Evolutionary conservation across 1,140 invertebrate genomes (phyloP), one percentile per base, ranked within the genome.

Genomic region (Centruroides sculpturatus): DNA sequence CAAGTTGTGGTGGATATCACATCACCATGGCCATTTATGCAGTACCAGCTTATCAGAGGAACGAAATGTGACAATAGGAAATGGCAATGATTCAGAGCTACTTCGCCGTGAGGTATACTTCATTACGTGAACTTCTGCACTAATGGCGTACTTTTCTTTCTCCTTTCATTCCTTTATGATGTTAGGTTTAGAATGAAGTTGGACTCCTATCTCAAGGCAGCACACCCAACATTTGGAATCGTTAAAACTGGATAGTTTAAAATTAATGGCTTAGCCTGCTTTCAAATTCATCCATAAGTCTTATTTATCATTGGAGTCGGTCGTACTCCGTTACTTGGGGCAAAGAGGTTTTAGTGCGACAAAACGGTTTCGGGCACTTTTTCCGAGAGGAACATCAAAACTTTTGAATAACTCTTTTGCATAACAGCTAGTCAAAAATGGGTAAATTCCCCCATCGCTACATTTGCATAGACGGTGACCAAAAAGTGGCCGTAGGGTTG

Each of bases 11-110:
- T 35, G 61, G 61, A 62, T 62, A 62, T 62, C 60, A 56, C 60
- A 57, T 57, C 57, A 57, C 61, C 41, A 56, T 56, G 61, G 57
- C 57, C 61, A 55, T 59, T 62, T 59, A 59, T 53, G 60, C 61
- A 47, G 54, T 36, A 36, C 46, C 60, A 41, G 41, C 62, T 63
- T 63, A 63, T 63, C 62, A 60, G 62, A 41, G n/a, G 62, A 59
- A 58, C 62, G 62, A 58, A 63, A 63, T 63, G 62, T 63, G 62
- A 63, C 62, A 63, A 63, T 63, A 57, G 62, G 62, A 63, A 63
- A 59, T 58, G 57, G 58, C 62, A 63, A 63, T 63, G 62, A 63
- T 55, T 63, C 62, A 63, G 57, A 58, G 57, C 62, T 47, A 59
- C 59, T 63, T 63, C 57, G 57, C 58, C 57, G 57, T 54, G 54